A percentile compares a stretch with the other conserved stretches of the same genome.
Evolutionary conservation across 2,113 vertebrate genomes (phyloP).

Genomic region (Nannobrachium achirus): DNA sequence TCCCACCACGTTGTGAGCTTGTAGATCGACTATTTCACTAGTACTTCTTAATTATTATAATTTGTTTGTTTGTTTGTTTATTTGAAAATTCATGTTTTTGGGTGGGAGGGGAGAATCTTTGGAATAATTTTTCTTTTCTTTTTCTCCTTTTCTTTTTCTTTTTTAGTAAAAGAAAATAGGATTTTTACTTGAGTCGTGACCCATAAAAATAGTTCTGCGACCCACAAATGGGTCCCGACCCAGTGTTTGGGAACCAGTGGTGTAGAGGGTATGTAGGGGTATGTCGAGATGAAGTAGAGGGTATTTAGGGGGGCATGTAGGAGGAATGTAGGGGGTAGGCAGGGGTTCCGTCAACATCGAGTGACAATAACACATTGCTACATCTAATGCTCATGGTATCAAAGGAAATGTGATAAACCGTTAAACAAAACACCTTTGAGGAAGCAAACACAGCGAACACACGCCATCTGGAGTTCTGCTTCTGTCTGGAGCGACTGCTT

Average conservation of each 20-base stretch:
- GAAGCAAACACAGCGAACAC: too few species aligned
- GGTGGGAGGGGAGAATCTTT: too few species aligned
- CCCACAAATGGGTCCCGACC: background rate
- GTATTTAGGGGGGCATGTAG: constrained; percentile 4
- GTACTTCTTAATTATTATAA: too few species aligned
- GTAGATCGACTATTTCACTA: too few species aligned
- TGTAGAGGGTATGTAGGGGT: background rate
- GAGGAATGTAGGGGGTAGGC: constrained; percentile 18
- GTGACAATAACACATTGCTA: constrained; percentile 40
- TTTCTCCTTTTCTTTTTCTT: too few species aligned
- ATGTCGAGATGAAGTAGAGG: constrained; percentile 2
- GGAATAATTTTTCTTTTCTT: too few species aligned
- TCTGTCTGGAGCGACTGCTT: constrained; percentile 27
- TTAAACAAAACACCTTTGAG: constrained; percentile 53
- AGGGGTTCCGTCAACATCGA: constrained; percentile 11
- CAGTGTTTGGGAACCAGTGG: background rate
- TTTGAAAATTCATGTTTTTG: too few species aligned
- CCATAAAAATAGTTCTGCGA: background rate
- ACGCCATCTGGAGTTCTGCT: constrained; percentile 45
- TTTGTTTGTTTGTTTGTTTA: too few species aligned
- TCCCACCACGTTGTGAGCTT: too few species aligned
- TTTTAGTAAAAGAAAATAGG: too few species aligned
- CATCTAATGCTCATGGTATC: constrained; percentile 43
- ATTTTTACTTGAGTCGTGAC: too few species aligned
- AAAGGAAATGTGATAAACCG: constrained; percentile 64